A percentile compares a stretch with the other conserved stretches of the same genome.
These are phyloP conservation scores for Ptilorrhoa leucosticta DNA, from an alignment of 2,113 vertebrate species.

Conservation along the genomic window DNA sequence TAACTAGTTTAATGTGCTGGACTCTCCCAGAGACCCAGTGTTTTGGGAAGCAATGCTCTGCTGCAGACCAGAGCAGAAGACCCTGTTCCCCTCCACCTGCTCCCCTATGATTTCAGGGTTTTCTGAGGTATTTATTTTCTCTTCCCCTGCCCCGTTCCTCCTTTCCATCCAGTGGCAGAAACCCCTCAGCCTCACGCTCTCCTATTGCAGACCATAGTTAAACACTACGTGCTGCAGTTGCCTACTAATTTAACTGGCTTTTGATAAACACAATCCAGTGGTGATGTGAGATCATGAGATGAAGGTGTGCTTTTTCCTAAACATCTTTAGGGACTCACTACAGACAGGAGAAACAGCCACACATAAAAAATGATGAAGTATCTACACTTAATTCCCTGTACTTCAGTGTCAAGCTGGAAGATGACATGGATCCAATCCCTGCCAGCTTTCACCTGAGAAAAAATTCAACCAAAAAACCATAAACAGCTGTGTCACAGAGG, in stretches of 20 bases:
- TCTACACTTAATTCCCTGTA: not conserved
- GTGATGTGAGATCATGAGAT: not conserved
- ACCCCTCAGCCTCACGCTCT: not conserved
- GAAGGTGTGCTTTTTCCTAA: not conserved
- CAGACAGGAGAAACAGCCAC: not conserved
- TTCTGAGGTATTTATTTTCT: not conserved
- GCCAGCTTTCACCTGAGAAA: not conserved
- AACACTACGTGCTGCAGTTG: not conserved
- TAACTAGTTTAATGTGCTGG: not conserved
- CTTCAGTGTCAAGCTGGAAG: not conserved
- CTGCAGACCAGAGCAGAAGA: not conserved
- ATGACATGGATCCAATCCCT: not conserved
- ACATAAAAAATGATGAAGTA: not conserved
- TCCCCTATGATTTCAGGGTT: not conserved
- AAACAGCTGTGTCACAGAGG: not conserved
- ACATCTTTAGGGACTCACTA: not conserved
- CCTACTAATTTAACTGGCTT: not conserved
- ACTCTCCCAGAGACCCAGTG: not conserved
- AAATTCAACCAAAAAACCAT: not conserved
- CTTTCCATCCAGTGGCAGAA: not conserved
- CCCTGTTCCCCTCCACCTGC: rapidly evolving
- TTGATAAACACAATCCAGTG: not conserved
- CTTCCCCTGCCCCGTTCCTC: not conserved
- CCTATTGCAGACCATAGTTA: not conserved
- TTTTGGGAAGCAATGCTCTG: not conserved